These are phyloP conservation scores for Helicolenus hilgendorfi DNA, from an alignment of 2,797 vertebrate genomes.

Conservation along the genomic window DNA sequence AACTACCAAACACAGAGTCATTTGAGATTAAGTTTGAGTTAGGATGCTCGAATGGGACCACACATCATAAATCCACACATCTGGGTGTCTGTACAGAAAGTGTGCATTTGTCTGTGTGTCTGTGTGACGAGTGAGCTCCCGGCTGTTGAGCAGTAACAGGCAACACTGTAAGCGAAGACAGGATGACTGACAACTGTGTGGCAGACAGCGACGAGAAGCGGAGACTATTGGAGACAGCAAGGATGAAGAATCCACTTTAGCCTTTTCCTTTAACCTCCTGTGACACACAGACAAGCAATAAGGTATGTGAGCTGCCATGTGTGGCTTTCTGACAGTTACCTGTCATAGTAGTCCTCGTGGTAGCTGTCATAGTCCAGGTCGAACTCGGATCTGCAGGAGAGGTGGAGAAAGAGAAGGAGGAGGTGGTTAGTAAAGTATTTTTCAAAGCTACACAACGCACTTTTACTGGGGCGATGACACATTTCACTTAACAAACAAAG, in stretches of 20 bases:
- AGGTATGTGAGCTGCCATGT: slow-evolving; percentile 50
- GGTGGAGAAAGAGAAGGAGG: slow-evolving; percentile 41
- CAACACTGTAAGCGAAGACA: slow-evolving; percentile 24
- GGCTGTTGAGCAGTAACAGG: not conserved
- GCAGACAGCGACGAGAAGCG: slow-evolving; percentile 13
- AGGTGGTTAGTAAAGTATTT: slow-evolving; percentile 41
- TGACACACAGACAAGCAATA: slow-evolving; percentile 57
- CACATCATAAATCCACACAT: not conserved
- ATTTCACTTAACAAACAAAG: slow-evolving; percentile 39
- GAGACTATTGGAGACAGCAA: slow-evolving; percentile 29
- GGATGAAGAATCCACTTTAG: slow-evolving; percentile 48
- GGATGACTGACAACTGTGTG: slow-evolving; percentile 61
- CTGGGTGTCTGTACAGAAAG: not conserved
- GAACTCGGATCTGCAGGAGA: slow-evolving; percentile 83
- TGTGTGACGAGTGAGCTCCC: not conserved
- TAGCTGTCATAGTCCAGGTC: slow-evolving; percentile 91
- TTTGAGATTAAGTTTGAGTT: not conserved
- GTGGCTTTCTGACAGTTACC: slow-evolving; percentile 80
- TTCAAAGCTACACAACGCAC: slow-evolving; percentile 18
- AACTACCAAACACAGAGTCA: not conserved
- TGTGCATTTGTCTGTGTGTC: not conserved
- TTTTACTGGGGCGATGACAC: slow-evolving; percentile 25
- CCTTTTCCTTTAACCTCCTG: slow-evolving; percentile 34
- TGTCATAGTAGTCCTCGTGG: slow-evolving; percentile 91
- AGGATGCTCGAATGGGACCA: not conserved